Base-by-base conservation (phyloP, 2,113 vertebrate species). In the Ochotona curzoniae region DNA sequence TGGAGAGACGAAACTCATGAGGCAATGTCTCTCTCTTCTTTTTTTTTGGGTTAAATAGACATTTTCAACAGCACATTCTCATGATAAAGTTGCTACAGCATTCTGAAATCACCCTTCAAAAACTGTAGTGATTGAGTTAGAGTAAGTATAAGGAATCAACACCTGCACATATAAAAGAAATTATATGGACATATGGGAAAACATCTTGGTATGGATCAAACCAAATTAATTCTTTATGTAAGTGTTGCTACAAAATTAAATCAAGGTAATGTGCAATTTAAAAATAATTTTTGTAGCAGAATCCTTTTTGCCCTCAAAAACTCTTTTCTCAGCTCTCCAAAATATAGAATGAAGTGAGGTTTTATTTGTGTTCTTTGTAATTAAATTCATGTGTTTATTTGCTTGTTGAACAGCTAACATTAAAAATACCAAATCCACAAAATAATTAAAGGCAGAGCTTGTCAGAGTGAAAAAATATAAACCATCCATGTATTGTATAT, bases 311-410 rank as follows among this genome's bases (percentile, higher is more conserved):
- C 23, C 14, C 47, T 90, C 23, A 73, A 74, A 64, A 86, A 64
- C 30, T 3, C 32, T 67, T 80, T 60, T 47, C n/a, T 26, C 67
- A 86, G 60, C 35, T 67, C 64, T 85, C 12, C 25, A 54, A 51
- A 28, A n/a, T n/a, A 13, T 28, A 70, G 0, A 78, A 67, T 7
- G 51, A 83, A 49, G 49, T 71, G 20, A 64, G 17, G 25, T 84
- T 93, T 78, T 73, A 44, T 85, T 64, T 60, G 30, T 35, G 38
- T 49, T 38, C 32, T 78, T 89, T 86, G 67, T 67, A 91, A 82
- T 75, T 69, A n/a, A 51, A 17, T 66, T 66, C 2, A 7, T 60
- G 74, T 90, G 14, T 82, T 76, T 69, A 51, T 35, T 60, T 61
- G 30, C 12, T 67, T 76, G 28, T 67, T 63, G 32, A 30, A 74